Base-by-base conservation (phyloP, 2,797 vertebrate species). In the Chelon auratus region DNA sequence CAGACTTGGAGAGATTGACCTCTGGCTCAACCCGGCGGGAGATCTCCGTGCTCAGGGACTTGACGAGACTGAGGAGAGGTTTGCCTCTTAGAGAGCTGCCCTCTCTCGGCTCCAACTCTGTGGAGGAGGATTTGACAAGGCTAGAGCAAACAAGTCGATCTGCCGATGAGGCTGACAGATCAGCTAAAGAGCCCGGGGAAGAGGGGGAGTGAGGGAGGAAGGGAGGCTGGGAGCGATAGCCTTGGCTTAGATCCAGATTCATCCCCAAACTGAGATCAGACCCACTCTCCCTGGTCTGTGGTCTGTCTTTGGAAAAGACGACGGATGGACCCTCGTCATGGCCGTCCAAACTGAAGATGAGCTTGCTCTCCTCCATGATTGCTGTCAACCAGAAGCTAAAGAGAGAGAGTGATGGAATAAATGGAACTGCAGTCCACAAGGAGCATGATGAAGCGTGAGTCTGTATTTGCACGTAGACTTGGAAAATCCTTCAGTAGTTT, bases 31-130 rank as follows among this genome's bases (percentile, higher is more conserved):
- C 87, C 5, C 79, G 80, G n/a, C 87, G 86, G 40, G 94, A 94
- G 14, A 95, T 95, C 83, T 96, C 95, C 0, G 94, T 94, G 61
- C 94, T 95, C 47, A 95, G 88, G 30, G 95, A 95, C 81, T 93
- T 95, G 72, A 95, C 95, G 5, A 96, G 88, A 81, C 91, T 95
- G 55, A 95, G 89, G 14, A 94, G 81, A 5, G 95, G 89, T 62
- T 91, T 94, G 42, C 88, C 74, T 60, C 82, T 86, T 1, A 67
- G 76, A 9, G 65, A 89, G 83, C 83, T 51, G 50, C 78, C 61
- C 45, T 95, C 92, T 39, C 80, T 87, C 2, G 85, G 69, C 22
- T 94, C 90, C 8, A 94, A 86, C 56, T 95, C 95, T 0, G 90
- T 92, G 5, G 93, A 95, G 42, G 91, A 85, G 15, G 94, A 95